Conservation (phyloP, 2,113 vertebrate species). For the Fulmarus glacialis region DNA sequence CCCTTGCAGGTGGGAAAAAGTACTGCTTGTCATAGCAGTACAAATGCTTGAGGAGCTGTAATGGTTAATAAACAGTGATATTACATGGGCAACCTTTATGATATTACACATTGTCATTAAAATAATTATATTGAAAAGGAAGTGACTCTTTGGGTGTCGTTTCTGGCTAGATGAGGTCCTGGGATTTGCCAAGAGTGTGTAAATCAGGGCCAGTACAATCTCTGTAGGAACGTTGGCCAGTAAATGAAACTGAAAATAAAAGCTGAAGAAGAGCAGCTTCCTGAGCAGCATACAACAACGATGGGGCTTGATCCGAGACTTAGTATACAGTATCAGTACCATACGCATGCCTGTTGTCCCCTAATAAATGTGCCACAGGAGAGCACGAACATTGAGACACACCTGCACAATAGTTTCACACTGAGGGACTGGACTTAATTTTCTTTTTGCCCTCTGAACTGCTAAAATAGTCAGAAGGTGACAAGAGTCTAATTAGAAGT, state of each 20-base stretch:
- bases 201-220: neutral
- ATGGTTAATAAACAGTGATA: neutral
- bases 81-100: neutral
- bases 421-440: neutral
- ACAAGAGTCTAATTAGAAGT: neutral
- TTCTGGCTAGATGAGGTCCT: neutral
- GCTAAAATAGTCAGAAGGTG: neutral
- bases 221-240: neutral
- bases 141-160: conserved; percentile 24
- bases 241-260: neutral
- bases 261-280: neutral
- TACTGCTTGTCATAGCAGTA: neutral
- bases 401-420: neutral
- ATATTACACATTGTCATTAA: neutral
- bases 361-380: neutral
- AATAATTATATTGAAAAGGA: conserved; percentile 43
- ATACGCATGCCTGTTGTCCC: neutral
- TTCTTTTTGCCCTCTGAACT: neutral
- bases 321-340: neutral
- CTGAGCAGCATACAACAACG: neutral
- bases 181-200: neutral
- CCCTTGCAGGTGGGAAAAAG: neutral
- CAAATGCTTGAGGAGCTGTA: neutral
- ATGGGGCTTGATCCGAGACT: neutral
- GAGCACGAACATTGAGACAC: neutral